Percentiles rank a stretch among this genome's conserved stretches.
These are phyloP conservation scores for Trachops cirrhosus DNA, from an alignment of 2,797 vertebrate genomes.

Conservation along the genomic window DNA sequence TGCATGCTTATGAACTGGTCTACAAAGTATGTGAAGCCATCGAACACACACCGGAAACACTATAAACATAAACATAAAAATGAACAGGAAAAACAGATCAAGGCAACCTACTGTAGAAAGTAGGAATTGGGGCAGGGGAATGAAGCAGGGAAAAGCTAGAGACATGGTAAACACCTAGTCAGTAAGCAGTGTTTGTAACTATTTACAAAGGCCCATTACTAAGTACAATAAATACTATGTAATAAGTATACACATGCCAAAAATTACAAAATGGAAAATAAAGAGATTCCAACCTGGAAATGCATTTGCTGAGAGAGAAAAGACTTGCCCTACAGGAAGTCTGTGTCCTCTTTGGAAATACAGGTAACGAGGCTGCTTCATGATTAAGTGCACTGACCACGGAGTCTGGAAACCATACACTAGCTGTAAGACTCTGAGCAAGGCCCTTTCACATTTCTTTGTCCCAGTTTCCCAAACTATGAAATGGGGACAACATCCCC, in stretches of 20 bases:
- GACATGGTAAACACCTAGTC: neutral
- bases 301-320: neutral
- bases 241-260: neutral
- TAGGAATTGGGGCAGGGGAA: neutral
- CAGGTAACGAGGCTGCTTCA: neutral
- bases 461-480: neutral
- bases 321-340: neutral
- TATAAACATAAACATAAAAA: neutral
- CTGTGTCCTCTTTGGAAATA: neutral
- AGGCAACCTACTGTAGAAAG: neutral
- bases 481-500: neutral
- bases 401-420: neutral
- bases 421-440: neutral
- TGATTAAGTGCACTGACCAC: neutral
- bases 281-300: neutral
- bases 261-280: slow-evolving; percentile 15
- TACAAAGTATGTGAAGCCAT: slow-evolving; percentile 17
- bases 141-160: neutral
- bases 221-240: neutral
- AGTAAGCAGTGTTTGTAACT: neutral
- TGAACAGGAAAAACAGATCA: neutral
- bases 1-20: neutral
- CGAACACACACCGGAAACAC: neutral
- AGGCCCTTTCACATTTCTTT: neutral
- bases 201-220: neutral